phyloP scores from a whole-genome alignment of 2,888 invertebrate genomes.

The Dryadula phaetusa region DNA sequence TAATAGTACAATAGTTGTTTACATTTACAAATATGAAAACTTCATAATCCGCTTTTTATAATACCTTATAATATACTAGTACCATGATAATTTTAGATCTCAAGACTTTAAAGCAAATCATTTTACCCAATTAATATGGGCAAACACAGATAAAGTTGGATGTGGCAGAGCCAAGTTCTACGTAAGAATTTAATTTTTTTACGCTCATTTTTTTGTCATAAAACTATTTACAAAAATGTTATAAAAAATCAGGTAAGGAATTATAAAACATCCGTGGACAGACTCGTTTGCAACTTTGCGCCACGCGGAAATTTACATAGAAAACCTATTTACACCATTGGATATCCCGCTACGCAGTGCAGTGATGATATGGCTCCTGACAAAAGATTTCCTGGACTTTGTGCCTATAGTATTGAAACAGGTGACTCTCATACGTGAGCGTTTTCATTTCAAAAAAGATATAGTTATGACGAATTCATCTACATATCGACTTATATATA shows the following conservation, averaged over 20 bases:
- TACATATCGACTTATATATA: no score
- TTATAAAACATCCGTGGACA: slow-evolving; percentile 54
- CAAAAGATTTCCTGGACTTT: slow-evolving; percentile 57
- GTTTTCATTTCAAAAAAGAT: no score
- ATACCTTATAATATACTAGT: neutral
- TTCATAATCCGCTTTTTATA: neutral
- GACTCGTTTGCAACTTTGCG: slow-evolving; percentile 75
- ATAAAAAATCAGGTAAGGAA: slow-evolving; percentile 35
- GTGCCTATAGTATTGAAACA: slow-evolving; percentile 44
- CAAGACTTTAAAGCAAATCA: slow-evolving; percentile 47
- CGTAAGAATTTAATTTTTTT: slow-evolving; percentile 56
- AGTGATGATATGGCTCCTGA: slow-evolving; percentile 55
- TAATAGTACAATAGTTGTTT: neutral
- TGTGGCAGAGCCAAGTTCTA: slow-evolving; percentile 73
- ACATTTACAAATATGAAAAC: neutral
- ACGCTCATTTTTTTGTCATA: neutral
- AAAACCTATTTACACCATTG: slow-evolving; percentile 68
- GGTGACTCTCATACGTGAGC: no score
- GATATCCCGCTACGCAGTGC: slow-evolving; percentile 71
- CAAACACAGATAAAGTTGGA: slow-evolving; percentile 67
- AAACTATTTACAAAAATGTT: neutral
- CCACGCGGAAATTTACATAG: slow-evolving; percentile 68
- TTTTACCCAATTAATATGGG: slow-evolving; percentile 78
- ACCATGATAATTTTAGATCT: slow-evolving; percentile 34
- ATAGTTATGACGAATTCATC: no score